Evolutionary conservation across 1,140 invertebrate species (phyloP).

Genomic region (Palaemon carinicauda): DNA sequence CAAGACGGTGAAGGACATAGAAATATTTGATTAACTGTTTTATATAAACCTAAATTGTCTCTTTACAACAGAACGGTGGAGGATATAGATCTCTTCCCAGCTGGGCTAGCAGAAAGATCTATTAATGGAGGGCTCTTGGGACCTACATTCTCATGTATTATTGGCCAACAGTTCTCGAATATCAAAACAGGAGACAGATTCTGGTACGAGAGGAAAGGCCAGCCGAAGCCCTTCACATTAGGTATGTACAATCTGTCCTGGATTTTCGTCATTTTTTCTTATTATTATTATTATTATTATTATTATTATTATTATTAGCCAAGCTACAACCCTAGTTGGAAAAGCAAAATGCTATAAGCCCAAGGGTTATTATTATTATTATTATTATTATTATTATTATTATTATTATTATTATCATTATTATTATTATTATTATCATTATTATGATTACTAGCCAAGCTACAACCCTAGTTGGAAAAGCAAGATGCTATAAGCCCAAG

Average conservation of each 20-base stretch:
- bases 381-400: too few relatives aligned
- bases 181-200: slow-evolving; percentile 82
- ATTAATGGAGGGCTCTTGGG: slow-evolving; percentile 76
- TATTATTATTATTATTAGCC: too few relatives aligned
- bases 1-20: too few relatives aligned
- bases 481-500: too few relatives aligned
- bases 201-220: slow-evolving; percentile 81
- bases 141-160: slow-evolving; percentile 84
- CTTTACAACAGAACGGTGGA: slow-evolving; percentile 71
- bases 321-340: too few relatives aligned
- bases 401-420: too few relatives aligned
- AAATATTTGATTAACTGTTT: not conserved
- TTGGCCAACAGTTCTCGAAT: slow-evolving; percentile 85
- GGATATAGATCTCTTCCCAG: slow-evolving; percentile 85
- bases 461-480: too few relatives aligned
- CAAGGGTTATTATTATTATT: too few relatives aligned
- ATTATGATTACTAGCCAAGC: too few relatives aligned
- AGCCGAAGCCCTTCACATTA: slow-evolving; percentile 18
- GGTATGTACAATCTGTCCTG: not conserved
- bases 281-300: not conserved
- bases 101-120: slow-evolving; percentile 77
- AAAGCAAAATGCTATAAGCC: too few relatives aligned
- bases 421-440: too few relatives aligned
- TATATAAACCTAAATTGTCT: not conserved
- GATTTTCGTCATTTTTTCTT: not conserved